Evolutionary conservation across 2,888 invertebrate genomes (phyloP).

Genomic region (Ceramica pisi): DNA sequence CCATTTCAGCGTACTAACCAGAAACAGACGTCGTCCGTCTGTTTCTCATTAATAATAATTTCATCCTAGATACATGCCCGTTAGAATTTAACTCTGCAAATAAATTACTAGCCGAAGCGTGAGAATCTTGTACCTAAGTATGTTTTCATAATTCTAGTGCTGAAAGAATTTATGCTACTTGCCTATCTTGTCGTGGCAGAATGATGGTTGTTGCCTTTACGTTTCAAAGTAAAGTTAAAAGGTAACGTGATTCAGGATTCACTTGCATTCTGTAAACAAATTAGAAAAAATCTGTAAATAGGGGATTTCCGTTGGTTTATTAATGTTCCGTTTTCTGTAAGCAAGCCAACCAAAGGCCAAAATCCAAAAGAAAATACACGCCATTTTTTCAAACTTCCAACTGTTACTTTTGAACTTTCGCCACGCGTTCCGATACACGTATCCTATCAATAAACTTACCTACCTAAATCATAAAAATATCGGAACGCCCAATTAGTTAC

Average conservation of each 20-base stretch:
- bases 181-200: conserved; percentile 19
- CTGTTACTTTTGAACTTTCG: conserved; percentile 51
- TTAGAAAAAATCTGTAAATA: too few species aligned
- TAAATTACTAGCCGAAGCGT: conserved; percentile 57
- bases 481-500: conserved; percentile 29
- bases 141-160: conserved; percentile 40
- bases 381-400: conserved; percentile 21
- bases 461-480: conserved; percentile 42
- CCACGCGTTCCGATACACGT: conserved; percentile 62
- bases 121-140: conserved; percentile 55
- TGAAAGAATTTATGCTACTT: conserved; percentile 6
- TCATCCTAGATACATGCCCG: conserved; percentile 60
- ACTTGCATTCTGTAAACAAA: too few species aligned
- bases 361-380: conserved; percentile 1
- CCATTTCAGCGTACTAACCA: conserved; percentile 46
- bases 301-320: too few species aligned
- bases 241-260: not conserved
- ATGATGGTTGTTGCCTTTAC: conserved; percentile 10
- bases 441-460: conserved; percentile 34
- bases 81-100: conserved; percentile 65
- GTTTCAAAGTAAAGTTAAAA: not conserved
- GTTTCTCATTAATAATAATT: conserved; percentile 66
- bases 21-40: conserved; percentile 53
- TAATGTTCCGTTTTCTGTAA: too few species aligned
- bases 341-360: not conserved